Evolutionary conservation across 2,797 vertebrate genomes (phyloP), one percentile per base, ranked within the genome.

Genomic region (Sciurus carolinensis): DNA sequence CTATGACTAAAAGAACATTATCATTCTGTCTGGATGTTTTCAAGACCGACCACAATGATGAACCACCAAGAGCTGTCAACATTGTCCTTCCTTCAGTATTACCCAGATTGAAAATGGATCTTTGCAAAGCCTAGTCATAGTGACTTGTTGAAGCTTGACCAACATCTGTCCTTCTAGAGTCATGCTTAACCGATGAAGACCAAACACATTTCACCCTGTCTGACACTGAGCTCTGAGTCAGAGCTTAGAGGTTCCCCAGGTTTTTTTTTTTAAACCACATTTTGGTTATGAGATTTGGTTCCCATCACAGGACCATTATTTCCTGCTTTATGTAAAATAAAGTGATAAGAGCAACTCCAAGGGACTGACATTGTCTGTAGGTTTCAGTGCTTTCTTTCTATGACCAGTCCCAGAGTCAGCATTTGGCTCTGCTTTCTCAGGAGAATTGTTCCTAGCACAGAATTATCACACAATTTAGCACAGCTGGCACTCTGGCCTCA

Each of bases 41-140:
- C 64, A 71, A 77, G 52, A 54, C 3, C 9, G 28, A 75, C 95
- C 90, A 1, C 42, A 76, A 90, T 96, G 95, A 94, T 80, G 91
- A 98, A 82, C 73, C 88, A 94, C 97, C 93, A 97, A 96, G 93
- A 96, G 95, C 95, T 96, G 96, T 97, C 95, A 97, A 85, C 28
- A 71, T 87, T 95, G 76, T 8, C 20, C 66, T 96, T 95, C 66
- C 1, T 44, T 97, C 64, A 30, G 67, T 96, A 83, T 98, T 64
- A 47, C 81, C 72, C 94, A 80, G 97, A 97, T 97, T 97, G 69
- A 96, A 98, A 97, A 97, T 95, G 69, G 90, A 95, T 90, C 84
- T 57, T 86, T 81, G 47, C 71, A 80, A 67, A 82, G 59, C 4
- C 7, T 69, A 62, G 4, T 44, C 15, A 72, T 7, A n/a, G 44